These are phyloP conservation scores for Idaea straminata DNA, from an alignment of 2,888 invertebrate species.

Conservation along the genomic window DNA sequence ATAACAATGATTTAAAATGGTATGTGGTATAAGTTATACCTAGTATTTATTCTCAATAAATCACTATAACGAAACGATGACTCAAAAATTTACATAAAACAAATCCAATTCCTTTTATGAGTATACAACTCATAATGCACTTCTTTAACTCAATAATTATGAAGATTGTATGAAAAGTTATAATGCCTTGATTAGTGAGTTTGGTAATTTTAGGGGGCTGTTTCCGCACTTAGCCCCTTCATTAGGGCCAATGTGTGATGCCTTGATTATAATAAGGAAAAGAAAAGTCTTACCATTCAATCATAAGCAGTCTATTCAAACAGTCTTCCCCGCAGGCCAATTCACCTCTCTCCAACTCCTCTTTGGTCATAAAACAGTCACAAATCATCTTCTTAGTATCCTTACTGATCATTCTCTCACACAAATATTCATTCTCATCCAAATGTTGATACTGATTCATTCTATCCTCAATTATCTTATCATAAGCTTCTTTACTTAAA, in stretches of 20 bases:
- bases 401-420: constrained; percentile 91
- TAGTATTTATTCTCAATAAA: no score
- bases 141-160: no score
- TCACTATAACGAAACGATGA: no score
- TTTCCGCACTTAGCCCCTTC: no score
- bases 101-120: no score
- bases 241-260: background rate
- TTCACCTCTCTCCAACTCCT: constrained; percentile 91
- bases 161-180: no score
- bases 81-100: no score
- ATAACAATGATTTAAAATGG: background rate
- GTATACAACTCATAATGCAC: no score
- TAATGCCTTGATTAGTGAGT: no score
- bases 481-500: constrained; percentile 65
- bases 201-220: no score
- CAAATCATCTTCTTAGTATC: constrained; percentile 97
- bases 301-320: constrained; percentile 97
- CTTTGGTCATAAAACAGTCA: constrained; percentile 95
- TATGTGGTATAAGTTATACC: background rate
- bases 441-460: constrained; percentile 89
- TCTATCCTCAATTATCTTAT: constrained; percentile 74
- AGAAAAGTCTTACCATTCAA: constrained; percentile 89
- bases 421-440: constrained; percentile 91
- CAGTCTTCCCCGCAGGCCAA: constrained; percentile 97
- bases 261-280: constrained; percentile 9